These are phyloP conservation scores for Iguana delicatissima DNA, from an alignment of 2,797 vertebrate genomes.

Conservation along the genomic window DNA sequence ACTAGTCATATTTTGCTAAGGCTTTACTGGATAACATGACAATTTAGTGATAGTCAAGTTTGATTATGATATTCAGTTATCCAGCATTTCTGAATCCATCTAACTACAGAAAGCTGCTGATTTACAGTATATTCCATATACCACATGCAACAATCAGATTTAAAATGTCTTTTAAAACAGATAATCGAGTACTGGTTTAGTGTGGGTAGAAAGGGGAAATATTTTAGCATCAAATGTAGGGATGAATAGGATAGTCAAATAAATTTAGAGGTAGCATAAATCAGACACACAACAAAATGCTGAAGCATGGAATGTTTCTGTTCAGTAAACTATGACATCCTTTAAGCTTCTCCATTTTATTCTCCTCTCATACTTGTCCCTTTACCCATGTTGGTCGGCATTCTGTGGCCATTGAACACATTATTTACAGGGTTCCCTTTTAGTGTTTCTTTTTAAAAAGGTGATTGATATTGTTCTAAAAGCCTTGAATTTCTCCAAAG, in stretches of 20 bases:
- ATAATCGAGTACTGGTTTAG: constrained; percentile 65
- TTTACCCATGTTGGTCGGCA: background rate
- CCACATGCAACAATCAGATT: background rate
- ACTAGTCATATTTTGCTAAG: constrained; percentile 9
- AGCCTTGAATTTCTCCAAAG: background rate
- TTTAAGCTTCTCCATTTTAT: background rate
- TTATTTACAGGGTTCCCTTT: background rate
- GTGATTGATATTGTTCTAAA: background rate
- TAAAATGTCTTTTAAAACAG: constrained; percentile 23
- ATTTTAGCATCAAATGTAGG: constrained; percentile 76
- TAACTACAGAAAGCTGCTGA: background rate
- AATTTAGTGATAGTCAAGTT: background rate
- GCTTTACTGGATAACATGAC: background rate
- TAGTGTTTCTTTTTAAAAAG: too few species aligned
- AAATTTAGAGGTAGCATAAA: constrained; percentile 72
- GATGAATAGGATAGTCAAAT: constrained; percentile 78
- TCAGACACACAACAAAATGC: background rate
- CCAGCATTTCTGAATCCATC: background rate
- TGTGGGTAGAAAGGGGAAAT: constrained; percentile 76
- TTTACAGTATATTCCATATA: background rate
- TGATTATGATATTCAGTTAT: background rate
- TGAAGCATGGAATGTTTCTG: background rate
- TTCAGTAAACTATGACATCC: background rate
- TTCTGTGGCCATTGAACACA: background rate
- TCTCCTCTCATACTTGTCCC: background rate